Conservation (phyloP, 2,797 vertebrate genomes). For the Benthosema pterotum region DNA sequence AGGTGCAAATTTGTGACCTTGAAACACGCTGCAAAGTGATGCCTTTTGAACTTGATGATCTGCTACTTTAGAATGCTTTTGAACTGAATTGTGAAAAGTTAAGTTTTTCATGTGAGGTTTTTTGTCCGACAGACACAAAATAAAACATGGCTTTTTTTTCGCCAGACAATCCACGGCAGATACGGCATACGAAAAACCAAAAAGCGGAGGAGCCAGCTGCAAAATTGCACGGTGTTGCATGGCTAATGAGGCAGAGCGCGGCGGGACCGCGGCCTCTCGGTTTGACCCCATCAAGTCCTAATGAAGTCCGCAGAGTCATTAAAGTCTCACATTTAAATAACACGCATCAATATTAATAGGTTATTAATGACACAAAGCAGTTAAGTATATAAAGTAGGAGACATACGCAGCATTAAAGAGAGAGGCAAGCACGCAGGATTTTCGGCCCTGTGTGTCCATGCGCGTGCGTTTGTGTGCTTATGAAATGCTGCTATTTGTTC, state of each 20-base stretch:
- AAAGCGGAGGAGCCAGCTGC: constrained; percentile 21
- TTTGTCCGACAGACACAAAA: background rate
- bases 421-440: constrained; percentile 7
- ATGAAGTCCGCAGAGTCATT: constrained; percentile 69
- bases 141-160: constrained; percentile 31
- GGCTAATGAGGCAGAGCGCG: constrained; percentile 60
- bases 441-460: constrained; percentile 8
- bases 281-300: constrained; percentile 70
- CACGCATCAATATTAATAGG: constrained; percentile 74
- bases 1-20: no score
- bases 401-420: constrained; percentile 20
- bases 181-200: constrained; percentile 45
- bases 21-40: no score
- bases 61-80: no score
- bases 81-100: no score
- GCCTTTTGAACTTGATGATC: no score
- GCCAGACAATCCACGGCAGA: background rate
- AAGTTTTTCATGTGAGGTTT: no score
- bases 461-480: background rate
- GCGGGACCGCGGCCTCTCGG: constrained; percentile 44
- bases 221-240: constrained; percentile 60
- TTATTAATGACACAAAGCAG: constrained; percentile 68
- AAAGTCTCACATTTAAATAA: constrained; percentile 69
- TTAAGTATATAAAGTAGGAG: constrained; percentile 53
- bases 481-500: no score